Evolutionary conservation across 2,113 vertebrate species (phyloP), one percentile per base, ranked within the genome.

Genomic region (Bufo bufo): DNA sequence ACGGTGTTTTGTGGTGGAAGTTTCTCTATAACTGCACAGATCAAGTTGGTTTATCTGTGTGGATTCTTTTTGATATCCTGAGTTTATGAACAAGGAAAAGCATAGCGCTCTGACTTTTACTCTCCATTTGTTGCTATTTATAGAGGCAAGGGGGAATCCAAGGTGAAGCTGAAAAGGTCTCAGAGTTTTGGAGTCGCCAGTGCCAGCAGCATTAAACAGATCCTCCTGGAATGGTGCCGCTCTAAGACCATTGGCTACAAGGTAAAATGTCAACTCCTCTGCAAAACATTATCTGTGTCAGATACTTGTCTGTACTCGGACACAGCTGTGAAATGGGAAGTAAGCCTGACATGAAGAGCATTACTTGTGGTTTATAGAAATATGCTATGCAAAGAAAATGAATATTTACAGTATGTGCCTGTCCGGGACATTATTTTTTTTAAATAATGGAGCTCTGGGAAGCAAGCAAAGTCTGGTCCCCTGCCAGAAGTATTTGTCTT

Each of bases 141-240:
- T 87, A 99, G 98, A 91, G 92, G 95, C 0, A 97, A 94, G 88
- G 95, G 96, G 17, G 96, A 96, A 90, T 90, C 93, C 12, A 96
- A 95, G 90, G 95, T 95, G 17, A 98, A 99, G 90, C 95, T 99
- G 91, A 97, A 96, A 90, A 95, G 97, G 43, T 99, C 98, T 0
- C 97, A 99, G 94, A 99, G 97, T 89, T 98, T 98, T 4, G 97
- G 94, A 0, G 94, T 96, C 54, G 96, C 97, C 90, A 99, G 97
- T 0, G 98, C 97, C 89, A 98, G 96, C 89, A 97, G 97, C 78
- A 99, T 99, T 77, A 99, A 99, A 90, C 96, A 97, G 91, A 97
- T 98, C 82, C 95, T 99, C 0, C 90, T 99, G 58, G 97, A 99
- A 61, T 99, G 98, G 98, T 99, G 97, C 90, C 97, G 97, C 52